These are phyloP conservation scores for Lophius americanus DNA, from an alignment of 2,797 vertebrate genomes.

Conservation along the genomic window DNA sequence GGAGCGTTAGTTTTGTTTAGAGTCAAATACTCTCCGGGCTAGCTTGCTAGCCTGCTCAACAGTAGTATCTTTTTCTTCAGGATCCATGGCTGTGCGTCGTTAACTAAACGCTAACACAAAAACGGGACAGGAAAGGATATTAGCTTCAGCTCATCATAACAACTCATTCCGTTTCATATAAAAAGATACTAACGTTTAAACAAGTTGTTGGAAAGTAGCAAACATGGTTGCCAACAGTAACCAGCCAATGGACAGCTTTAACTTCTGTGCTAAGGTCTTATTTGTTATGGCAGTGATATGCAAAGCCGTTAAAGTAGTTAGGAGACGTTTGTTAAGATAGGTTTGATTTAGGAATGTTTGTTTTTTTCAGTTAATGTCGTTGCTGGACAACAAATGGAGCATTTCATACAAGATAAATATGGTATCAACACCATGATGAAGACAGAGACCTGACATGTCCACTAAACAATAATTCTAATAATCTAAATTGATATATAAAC, in stretches of 20 bases:
- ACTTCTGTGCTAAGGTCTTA: not conserved
- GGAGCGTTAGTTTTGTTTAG: slow-evolving; percentile 24
- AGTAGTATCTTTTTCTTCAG: slow-evolving; percentile 24
- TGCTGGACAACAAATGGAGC: too few relatives aligned
- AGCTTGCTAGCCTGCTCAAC: slow-evolving; percentile 54
- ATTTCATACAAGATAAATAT: too few relatives aligned
- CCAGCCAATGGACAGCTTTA: not conserved
- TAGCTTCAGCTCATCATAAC: not conserved
- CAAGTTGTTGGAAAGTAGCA: slow-evolving; percentile 33
- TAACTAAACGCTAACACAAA: slow-evolving; percentile 15
- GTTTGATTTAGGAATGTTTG: not conserved
- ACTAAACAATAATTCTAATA: too few relatives aligned
- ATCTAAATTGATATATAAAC: too few relatives aligned
- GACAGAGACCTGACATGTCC: too few relatives aligned
- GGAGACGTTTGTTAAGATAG: too few relatives aligned
- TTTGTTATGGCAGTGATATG: not conserved
- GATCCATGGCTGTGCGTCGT: slow-evolving; percentile 14
- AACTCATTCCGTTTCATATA: not conserved
- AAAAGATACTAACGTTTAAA: not conserved
- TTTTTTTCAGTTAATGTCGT: not conserved
- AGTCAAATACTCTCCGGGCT: slow-evolving; percentile 25
- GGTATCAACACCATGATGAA: too few relatives aligned
- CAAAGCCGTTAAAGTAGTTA: not conserved
- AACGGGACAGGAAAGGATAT: not conserved
- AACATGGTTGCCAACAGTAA: slow-evolving; percentile 26